Base-by-base conservation (phyloP, 2,888 invertebrate species). In the Stictocephala bisonia region DNA sequence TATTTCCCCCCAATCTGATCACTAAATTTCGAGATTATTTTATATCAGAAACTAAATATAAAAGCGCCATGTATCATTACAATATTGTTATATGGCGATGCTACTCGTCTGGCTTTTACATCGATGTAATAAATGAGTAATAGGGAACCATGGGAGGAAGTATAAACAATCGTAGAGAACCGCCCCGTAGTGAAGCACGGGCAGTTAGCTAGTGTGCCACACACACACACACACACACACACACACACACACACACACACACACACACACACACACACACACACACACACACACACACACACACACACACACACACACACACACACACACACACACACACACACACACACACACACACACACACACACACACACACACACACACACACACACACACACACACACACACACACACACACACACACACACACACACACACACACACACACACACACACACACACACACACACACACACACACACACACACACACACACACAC, bases 401-500 rank as follows among this genome's bases (percentile, higher is more conserved):
- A 64, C 64, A 64, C 64, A 64, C 64, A 56, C 64, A 64, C 64
- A 64, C 64, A 41, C 40, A 64, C 64, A 64, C 64, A 41, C 64
- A 40, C 64, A 64, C 64, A 64, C 56, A 56, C 56, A 56, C 64
- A 64, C 64, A 64, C 64, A 64, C 58, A 58, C 58, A 58, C 58
- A 53, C 58, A 58, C 35, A 58, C 58, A 58, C 31, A 58, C 58
- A 53, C 58, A 31, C 58, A 58, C 58, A 58, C 58, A 18, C 58
- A 53, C 53, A 53, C 53, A 35, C 64, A 64, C 64, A 64, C 64
- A 67, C 67, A 67, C 67, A 67, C 67, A 67, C 67, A 67, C 67
- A 44, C 67, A 67, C 67, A 67, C 67, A 67, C 67, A 67, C 67
- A 67, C 67, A 67, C 67, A 67, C 67, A 67, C 67, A 67, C 67